Evolutionary conservation across 2,888 invertebrate genomes (phyloP).

Genomic region (Aphelenchoides bicaudatus): DNA sequence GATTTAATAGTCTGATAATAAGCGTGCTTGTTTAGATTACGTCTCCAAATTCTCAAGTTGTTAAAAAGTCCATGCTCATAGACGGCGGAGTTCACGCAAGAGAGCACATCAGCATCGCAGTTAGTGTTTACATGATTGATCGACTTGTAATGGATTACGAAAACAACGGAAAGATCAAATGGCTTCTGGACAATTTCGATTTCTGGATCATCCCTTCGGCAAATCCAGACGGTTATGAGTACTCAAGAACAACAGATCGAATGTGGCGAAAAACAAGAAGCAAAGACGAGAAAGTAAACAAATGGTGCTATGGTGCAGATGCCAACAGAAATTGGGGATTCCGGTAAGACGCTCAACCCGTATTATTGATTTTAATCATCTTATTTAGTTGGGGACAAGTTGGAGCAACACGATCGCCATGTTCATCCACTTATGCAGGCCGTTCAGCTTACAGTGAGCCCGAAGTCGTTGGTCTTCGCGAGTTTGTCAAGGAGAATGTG

Average conservation of each 20-base stretch:
- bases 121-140: constrained; percentile 49
- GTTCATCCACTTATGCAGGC: constrained; percentile 55
- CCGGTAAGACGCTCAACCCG: too few species aligned
- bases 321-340: constrained; percentile 60
- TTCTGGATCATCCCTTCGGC: constrained; percentile 57
- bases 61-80: constrained; percentile 51
- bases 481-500: constrained; percentile 49
- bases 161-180: constrained; percentile 34
- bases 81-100: constrained; percentile 58
- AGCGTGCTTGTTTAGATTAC: constrained; percentile 18
- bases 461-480: constrained; percentile 45
- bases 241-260: constrained; percentile 45
- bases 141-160: constrained; percentile 43
- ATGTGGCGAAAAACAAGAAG: constrained; percentile 60
- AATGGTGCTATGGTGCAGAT: constrained; percentile 58
- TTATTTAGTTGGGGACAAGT: constrained; percentile 58
- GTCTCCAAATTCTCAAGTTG: constrained; percentile 7
- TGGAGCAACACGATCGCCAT: constrained; percentile 52
- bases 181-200: constrained; percentile 49
- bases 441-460: constrained; percentile 40
- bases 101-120: constrained; percentile 58
- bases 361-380: too few species aligned
- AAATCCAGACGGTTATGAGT: constrained; percentile 59
- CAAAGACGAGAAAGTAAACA: constrained; percentile 43
- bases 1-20: neutral